These are phyloP conservation scores for Dione juno DNA, from an alignment of 2,888 invertebrate species.

Conservation along the genomic window DNA sequence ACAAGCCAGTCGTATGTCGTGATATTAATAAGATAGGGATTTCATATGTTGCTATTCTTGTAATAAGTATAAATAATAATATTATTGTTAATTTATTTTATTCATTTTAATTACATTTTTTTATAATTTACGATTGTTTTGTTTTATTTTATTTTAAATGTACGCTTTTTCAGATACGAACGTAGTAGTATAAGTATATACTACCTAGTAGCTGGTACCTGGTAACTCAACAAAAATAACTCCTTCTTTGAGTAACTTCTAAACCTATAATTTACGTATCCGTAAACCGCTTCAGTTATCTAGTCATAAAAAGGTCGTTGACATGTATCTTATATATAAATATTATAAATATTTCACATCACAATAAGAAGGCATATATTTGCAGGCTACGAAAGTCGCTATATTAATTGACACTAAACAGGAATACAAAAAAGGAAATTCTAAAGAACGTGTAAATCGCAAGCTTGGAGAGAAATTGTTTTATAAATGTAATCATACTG, in stretches of 20 bases:
- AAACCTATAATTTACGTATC: too few species aligned
- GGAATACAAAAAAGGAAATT: not conserved
- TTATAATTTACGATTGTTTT: not conserved
- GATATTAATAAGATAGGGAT: constrained; percentile 14
- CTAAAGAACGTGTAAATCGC: not conserved
- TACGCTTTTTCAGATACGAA: not conserved
- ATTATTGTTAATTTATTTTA: constrained; percentile 48
- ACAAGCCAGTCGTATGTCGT: not conserved
- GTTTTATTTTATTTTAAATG: not conserved
- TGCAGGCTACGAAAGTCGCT: not conserved
- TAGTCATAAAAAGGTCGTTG: too few species aligned
- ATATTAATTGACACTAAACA: not conserved
- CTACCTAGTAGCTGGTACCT: too few species aligned
- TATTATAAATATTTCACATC: too few species aligned
- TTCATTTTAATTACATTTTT: not conserved
- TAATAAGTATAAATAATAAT: not conserved
- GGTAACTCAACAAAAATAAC: too few species aligned
- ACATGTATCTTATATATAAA: too few species aligned
- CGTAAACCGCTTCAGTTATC: too few species aligned
- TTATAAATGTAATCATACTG: not conserved
- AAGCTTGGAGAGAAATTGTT: not conserved
- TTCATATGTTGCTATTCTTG: not conserved
- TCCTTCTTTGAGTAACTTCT: too few species aligned
- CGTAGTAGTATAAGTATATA: too few species aligned
- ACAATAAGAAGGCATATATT: not conserved